A percentile compares a stretch with the other conserved stretches of the same genome.
phyloP scores from a whole-genome alignment of 30 jellyfish, hydroid and myxozoan species.

The Hydractinia symbiolongicarpus region DNA sequence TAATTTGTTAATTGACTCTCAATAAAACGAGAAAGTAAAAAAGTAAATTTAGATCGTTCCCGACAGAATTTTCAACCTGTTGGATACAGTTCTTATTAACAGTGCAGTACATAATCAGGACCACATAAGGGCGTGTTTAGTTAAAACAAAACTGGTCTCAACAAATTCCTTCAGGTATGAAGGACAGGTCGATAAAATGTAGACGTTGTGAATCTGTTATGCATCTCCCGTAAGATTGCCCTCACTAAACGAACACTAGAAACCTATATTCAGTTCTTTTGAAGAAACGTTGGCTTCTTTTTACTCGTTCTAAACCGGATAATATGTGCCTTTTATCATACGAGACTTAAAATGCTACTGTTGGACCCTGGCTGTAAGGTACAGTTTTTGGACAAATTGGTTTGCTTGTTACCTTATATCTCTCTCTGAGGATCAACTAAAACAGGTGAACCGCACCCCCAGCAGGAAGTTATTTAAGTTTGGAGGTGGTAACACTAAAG shows the following conservation, averaged over 20 bases:
- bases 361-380: not conserved
- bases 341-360: not conserved
- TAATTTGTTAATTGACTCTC: not conserved
- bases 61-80: no score
- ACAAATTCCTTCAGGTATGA: not conserved
- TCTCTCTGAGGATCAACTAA: no score
- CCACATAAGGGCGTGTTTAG: not conserved
- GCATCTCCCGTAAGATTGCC: not conserved
- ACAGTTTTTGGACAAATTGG: no score
- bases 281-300: not conserved
- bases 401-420: no score
- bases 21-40: not conserved
- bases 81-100: not conserved
- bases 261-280: not conserved
- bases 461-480: slow-evolving; percentile 9
- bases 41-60: not conserved
- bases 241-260: not conserved
- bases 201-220: not conserved
- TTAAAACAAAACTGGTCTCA: not conserved
- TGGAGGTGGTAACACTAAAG: slow-evolving; percentile 40
- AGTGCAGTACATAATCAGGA: not conserved
- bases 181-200: not conserved
- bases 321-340: not conserved
- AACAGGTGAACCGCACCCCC: not conserved
- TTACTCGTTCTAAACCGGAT: not conserved